Evolutionary conservation across 2,888 invertebrate species (phyloP), one percentile per base, ranked within the genome.

Genomic region (Diarsia brunnea): DNA sequence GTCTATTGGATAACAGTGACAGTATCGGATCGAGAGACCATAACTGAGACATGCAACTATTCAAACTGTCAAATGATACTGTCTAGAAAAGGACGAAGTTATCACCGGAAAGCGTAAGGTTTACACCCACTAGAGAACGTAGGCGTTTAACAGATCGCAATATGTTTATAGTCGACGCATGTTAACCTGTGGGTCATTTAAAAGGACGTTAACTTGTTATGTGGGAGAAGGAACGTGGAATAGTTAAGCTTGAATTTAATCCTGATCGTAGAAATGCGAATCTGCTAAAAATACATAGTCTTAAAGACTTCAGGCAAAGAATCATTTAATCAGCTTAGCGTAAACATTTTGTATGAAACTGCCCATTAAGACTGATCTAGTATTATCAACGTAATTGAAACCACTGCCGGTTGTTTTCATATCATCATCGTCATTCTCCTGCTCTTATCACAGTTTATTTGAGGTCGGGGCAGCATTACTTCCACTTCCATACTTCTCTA

Each of bases 51-150:
- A 70, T 51, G 58, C 68, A 73, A 73, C 61, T 73, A 85, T 73
- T 82, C 73, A 69, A 73, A 61, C 70, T 76, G 85, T 76, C 73
- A 47, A 58, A 73, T 43, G 69, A 83, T 85, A 85, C 47, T 38
- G 82, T 85, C 82, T 71, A 4, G 16, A 55, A 31, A 70, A 76
- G 68, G 69, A 73, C 51, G 47, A 82, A 73, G 69, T 65, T 85
- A 82, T 85, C 78, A 63, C 70, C 70, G 78, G 70, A 69, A 77
- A 73, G 58, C 19, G 67, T 38, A n/a, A 71, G 60, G 49, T 51
- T 49, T 43, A 77, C 82, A 82, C 86, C 73, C 73, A 83, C 78
- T 60, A 53, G 51, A 8, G 38, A 53, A 80, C 55, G 82, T 85
- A 64, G 70, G 78, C 31, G 27, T 53, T 31, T 14, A 69, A 77